These are phyloP conservation scores for Microcebus murinus DNA, from an alignment of 2,113 vertebrate species.

Conservation along the genomic window DNA sequence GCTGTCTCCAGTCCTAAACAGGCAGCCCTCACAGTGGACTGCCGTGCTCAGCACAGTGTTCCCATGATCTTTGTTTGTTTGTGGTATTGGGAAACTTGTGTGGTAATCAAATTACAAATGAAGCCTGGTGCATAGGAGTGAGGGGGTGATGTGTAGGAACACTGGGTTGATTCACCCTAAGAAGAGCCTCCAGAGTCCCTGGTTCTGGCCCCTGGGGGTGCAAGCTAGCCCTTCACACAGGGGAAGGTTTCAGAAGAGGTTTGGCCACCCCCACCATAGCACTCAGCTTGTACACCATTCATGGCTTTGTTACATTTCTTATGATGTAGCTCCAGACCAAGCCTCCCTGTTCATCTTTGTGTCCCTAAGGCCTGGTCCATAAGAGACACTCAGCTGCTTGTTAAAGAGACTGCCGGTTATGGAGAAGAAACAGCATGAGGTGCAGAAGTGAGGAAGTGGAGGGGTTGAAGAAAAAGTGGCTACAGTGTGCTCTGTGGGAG, in stretches of 20 bases:
- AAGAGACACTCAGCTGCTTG: background rate
- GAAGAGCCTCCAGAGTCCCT: background rate
- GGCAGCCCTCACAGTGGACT: background rate
- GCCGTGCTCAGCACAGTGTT: background rate
- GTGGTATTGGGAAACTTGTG: background rate
- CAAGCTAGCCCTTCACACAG: background rate
- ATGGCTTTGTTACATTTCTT: background rate
- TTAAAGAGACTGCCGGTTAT: background rate
- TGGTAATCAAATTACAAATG: background rate
- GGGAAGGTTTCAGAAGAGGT: background rate
- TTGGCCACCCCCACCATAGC: background rate
- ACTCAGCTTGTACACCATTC: background rate
- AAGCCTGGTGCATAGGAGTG: background rate
- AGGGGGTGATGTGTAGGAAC: background rate
- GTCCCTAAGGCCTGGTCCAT: background rate
- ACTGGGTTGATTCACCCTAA: background rate
- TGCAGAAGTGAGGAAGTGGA: background rate
- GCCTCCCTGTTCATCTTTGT: background rate
- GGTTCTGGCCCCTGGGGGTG: background rate
- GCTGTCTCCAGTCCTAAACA: background rate
- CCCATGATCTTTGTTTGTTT: slow-evolving; percentile 17
- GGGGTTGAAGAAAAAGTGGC: background rate
- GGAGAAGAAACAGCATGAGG: background rate
- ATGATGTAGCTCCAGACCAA: background rate
- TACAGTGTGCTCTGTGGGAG: background rate